Percentiles rank a stretch among this genome's conserved stretches.
Evolutionary conservation across 2,888 invertebrate genomes (phyloP).

Genomic region (Luperina nickerlii): DNA sequence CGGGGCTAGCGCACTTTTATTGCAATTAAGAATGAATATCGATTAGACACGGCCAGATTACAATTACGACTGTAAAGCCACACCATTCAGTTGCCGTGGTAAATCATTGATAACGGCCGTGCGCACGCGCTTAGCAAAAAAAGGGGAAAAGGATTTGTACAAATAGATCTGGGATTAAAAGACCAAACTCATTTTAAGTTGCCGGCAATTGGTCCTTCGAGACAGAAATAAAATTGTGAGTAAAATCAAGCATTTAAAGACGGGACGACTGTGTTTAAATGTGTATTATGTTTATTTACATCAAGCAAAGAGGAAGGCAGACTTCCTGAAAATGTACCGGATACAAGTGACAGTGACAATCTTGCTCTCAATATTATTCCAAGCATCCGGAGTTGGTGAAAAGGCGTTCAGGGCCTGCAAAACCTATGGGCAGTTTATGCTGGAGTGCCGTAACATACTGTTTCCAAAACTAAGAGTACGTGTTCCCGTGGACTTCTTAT

Average conservation of each 20-base stretch:
- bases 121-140: constrained; percentile 59
- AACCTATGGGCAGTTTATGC: constrained; percentile 80
- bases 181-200: constrained; percentile 2
- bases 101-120: constrained; percentile 75
- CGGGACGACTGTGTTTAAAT: background rate
- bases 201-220: background rate
- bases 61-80: constrained; percentile 69
- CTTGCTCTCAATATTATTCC: constrained; percentile 9
- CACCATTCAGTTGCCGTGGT: constrained; percentile 70
- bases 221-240: background rate
- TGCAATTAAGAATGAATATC: constrained; percentile 67
- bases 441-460: constrained; percentile 86
- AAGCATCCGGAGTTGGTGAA: constrained; percentile 74
- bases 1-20: constrained; percentile 49
- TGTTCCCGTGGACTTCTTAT: constrained; percentile 85
- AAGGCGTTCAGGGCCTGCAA: constrained; percentile 83
- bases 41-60: constrained; percentile 74
- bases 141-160: constrained; percentile 24
- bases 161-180: constrained; percentile 21
- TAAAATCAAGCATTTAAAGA: background rate
- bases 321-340: constrained; percentile 44
- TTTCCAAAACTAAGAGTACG: constrained; percentile 77
- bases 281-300: constrained; percentile 38
- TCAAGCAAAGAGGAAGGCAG: constrained; percentile 7
- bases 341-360: constrained; percentile 33